Evolutionary conservation across 2,888 invertebrate species (phyloP).

Genomic region (Cantharis lateralis): DNA sequence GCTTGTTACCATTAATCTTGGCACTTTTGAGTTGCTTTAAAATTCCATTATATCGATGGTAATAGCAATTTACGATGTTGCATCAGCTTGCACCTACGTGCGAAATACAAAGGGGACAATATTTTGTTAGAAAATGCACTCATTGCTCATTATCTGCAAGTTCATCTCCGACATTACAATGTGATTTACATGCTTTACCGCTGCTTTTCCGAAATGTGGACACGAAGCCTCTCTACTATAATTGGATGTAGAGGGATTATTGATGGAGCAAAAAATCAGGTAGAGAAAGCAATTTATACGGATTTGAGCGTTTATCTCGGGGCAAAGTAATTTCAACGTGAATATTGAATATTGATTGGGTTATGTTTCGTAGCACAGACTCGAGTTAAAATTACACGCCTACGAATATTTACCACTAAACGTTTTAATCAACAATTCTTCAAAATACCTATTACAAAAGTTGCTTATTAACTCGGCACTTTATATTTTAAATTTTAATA

Average conservation of each 20-base stretch:
- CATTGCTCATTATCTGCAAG: background rate
- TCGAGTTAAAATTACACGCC: slow-evolving; percentile 21
- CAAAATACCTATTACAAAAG: background rate
- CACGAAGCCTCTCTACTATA: slow-evolving; percentile 14
- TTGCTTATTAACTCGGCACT: background rate
- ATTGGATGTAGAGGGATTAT: slow-evolving; percentile 26
- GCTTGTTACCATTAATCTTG: background rate
- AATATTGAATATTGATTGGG: slow-evolving; percentile 31
- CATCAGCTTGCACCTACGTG: background rate
- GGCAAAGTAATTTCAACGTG: slow-evolving; percentile 26
- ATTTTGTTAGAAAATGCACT: background rate
- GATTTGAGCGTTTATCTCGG: slow-evolving; percentile 26
- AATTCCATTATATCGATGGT: background rate
- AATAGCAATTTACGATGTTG: background rate
- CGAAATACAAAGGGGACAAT: background rate
- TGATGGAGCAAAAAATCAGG: slow-evolving; percentile 28
- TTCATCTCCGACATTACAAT: background rate
- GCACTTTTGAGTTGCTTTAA: background rate
- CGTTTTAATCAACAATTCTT: background rate
- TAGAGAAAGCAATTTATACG: slow-evolving; percentile 26
- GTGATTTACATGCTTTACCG: slow-evolving; percentile 11
- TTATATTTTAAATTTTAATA: no score
- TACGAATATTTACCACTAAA: slow-evolving; percentile 1
- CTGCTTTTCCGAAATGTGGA: slow-evolving; percentile 5
- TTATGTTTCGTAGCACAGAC: slow-evolving; percentile 16